Evolutionary conservation across 2,113 vertebrate species (phyloP).

Genomic region (Pithys albifrons): DNA sequence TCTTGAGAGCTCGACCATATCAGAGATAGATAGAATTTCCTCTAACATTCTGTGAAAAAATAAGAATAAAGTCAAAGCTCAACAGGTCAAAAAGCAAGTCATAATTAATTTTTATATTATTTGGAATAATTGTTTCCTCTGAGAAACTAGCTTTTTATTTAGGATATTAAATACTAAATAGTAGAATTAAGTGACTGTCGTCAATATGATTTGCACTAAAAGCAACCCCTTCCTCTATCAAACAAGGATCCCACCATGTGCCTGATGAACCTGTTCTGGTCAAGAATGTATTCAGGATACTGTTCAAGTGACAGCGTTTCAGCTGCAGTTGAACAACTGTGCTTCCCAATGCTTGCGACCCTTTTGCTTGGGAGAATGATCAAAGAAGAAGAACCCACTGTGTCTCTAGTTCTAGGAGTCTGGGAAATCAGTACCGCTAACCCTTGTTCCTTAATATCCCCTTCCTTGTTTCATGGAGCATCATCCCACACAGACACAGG

Average conservation of each 20-base stretch:
- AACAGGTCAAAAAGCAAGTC: neutral
- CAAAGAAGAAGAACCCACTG: neutral
- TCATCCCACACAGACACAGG: neutral
- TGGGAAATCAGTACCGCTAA: neutral
- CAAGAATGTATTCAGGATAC: neutral
- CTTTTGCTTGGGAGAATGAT: neutral
- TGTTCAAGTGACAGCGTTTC: neutral
- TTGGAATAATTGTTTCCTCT: neutral
- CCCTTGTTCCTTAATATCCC: neutral
- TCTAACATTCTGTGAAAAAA: neutral
- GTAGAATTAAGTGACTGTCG: neutral
- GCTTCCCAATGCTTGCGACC: neutral
- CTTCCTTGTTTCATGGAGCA: neutral
- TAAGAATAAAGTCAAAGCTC: neutral
- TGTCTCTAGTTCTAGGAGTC: neutral
- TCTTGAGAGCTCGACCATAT: neutral
- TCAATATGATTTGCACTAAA: neutral
- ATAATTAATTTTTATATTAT: neutral
- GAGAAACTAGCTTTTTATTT: neutral
- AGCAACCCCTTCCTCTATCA: neutral
- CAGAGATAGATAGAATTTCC: neutral
- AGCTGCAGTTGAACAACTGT: neutral
- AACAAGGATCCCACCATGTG: neutral
- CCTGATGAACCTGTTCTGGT: neutral
- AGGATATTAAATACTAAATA: neutral